Base-by-base conservation (phyloP, 2,113 vertebrate species). In the Alectura lathami region DNA sequence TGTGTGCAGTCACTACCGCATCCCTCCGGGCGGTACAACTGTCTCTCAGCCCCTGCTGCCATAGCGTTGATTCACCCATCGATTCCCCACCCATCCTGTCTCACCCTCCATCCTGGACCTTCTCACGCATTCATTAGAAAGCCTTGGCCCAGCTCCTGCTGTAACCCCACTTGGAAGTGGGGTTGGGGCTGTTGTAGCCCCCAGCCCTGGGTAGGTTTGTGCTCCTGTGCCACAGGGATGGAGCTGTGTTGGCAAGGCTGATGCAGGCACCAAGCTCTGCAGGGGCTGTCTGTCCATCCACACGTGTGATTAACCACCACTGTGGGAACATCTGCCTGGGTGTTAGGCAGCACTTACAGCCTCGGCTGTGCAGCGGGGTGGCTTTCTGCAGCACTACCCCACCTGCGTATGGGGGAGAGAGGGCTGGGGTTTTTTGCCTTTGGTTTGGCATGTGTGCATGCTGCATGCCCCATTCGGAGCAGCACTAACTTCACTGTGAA, bases 71-170 rank as follows among this genome's bases (percentile, higher is more conserved):
- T 74, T 96, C 95, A 95, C 42, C 63, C 85, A 2, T 3, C 1
- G 6, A 24, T 77, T 89, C 88, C 79, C 85, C 96, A 96, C 96
- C 88, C 95, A 77, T 95, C 92, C 92, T 80, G 89, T 29, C 36
- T 57, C 85, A 57, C 22, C 57, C 70, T 66, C 54, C 60, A 10
- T 12, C 56, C 56, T 4, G 38, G 34, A 57, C 47, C 56, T 93
- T 89, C 89, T 84, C 89, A n/a, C 2, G 6, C 66, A 0, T 32
- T 60, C 78, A 0, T 16, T 54, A 86, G 78, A 75, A 51, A 0
- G 3, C 66, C 77, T 91, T 43, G 53, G 34, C 69, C 51, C 40
- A 11, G 69, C n/a, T 79, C 43, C 81, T 27, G 5, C 18, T 59
- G 27, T 38, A 45, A 62, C 27, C 26, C 48, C n/a, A 32, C n/a